Evolutionary conservation across 2,797 vertebrate genomes (phyloP), one percentile per base, ranked within the genome.

Genomic region (Scolopax rusticola): DNA sequence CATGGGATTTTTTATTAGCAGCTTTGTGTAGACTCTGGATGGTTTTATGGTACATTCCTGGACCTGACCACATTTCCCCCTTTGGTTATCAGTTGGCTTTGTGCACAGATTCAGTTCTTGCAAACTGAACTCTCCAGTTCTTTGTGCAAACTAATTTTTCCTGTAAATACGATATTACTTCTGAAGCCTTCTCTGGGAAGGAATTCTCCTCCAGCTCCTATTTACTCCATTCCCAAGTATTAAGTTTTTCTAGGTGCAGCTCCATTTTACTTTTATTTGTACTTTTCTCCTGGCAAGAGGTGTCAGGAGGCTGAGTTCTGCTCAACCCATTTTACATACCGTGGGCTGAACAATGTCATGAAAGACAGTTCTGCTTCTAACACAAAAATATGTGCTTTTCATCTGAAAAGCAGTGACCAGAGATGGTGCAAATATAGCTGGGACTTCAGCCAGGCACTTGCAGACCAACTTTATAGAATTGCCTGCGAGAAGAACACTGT

Each of bases 271-370:
- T 80, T 67, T 71, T 10, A 48, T 33, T 77, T 19, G 19, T 9
- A 13, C 19, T 78, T 82, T 76, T 23, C 30, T 75, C 15, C 41
- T 69, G 56, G 28, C 13, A 43, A 12, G 54, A 69, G 32, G 41
- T 53, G 59, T 40, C 74, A 57, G 74, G 54, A 91, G 63, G 54
- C 54, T 59, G 51, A 87, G 43, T 21, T 48, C 38, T 76, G n/a
- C 64, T 32, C 4, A 3, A 30, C 43, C 11, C 61, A 7, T 43
- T 27, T 33, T 15, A 64, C 56, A 53, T 12, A 53, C 17, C 1
- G 0, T 0, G 8, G 64, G 27, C 60, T 70, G 71, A 87, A 77
- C 0, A 15, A 27, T 9, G 13, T 36, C 1, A 0, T 14, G 28
- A n/a, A 81, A 81, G 77, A 76, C 3, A 2, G 43, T 70, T 74